Evolutionary conservation across 2,113 vertebrate species (phyloP).

Genomic region (Hypocryptadius cinnamomeus): DNA sequence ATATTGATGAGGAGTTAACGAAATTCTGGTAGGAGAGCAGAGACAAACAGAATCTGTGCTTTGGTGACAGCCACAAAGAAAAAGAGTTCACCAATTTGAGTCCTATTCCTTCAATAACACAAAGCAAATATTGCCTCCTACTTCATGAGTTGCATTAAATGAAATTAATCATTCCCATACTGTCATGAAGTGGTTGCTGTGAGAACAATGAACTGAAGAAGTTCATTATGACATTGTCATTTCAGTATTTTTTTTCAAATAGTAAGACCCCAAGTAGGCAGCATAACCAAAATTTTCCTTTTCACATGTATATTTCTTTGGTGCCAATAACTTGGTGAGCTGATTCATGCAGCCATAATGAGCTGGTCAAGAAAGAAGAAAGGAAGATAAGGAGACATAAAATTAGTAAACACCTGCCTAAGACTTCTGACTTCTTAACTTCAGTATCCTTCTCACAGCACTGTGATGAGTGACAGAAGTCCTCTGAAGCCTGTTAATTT

Average conservation of each 20-base stretch:
- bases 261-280: background rate
- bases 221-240: background rate
- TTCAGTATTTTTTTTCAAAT: background rate
- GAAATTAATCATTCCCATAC: background rate
- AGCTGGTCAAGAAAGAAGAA: background rate
- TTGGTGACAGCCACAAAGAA: background rate
- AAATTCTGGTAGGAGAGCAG: background rate
- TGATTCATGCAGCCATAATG: background rate
- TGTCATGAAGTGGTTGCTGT: background rate
- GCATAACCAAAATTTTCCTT: background rate
- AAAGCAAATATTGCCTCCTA: background rate
- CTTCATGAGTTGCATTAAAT: background rate
- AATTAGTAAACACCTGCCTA: background rate
- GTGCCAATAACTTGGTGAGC: background rate
- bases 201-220: background rate
- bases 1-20: background rate
- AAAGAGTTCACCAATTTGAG: background rate
- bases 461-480: constrained; percentile 18
- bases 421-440: constrained; percentile 20
- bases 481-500: background rate
- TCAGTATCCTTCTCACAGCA: background rate
- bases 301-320: background rate
- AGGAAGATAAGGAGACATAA: background rate
- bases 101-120: background rate
- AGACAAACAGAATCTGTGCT: background rate